Percentiles rank a stretch among this genome's conserved stretches.
Conservation (phyloP, 2,888 invertebrate genomes). For the Eumacrocentrus americanus region DNA sequence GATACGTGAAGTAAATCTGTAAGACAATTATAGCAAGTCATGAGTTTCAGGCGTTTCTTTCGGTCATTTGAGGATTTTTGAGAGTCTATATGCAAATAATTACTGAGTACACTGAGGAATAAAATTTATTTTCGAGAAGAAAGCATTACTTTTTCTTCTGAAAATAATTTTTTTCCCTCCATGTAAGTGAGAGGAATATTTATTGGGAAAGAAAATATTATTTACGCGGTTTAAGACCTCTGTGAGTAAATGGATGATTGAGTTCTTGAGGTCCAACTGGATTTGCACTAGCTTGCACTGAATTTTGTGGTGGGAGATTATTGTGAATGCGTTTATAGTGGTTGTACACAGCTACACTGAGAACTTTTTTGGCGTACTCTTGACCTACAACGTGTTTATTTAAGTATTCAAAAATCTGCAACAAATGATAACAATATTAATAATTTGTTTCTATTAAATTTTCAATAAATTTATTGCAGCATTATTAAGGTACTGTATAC, state of each 20-base stretch:
- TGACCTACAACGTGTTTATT: constrained; percentile 98
- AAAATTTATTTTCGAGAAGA: not conserved
- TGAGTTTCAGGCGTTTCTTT: not conserved
- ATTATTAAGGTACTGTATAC: constrained; percentile 49
- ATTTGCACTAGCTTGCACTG: constrained; percentile 46
- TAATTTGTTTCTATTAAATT: not conserved
- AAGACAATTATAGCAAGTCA: constrained; percentile 32
- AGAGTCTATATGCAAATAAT: no score
- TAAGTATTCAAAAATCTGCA: constrained; percentile 89
- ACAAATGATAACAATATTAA: constrained; percentile 7
- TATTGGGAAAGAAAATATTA: constrained; percentile 39
- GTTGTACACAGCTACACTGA: constrained; percentile 98
- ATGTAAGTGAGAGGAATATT: no score
- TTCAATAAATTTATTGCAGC: constrained; percentile 5
- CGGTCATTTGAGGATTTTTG: no score
- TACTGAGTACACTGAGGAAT: not conserved
- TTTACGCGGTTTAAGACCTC: constrained; percentile 68
- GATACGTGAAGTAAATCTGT: constrained; percentile 87
- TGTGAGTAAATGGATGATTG: constrained; percentile 73
- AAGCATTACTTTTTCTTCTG: no score
- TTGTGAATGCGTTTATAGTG: constrained; percentile 98
- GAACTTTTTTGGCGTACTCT: constrained; percentile 95
- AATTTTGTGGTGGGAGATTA: constrained; percentile 71
- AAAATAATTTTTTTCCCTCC: no score
- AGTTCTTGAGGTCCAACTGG: constrained; percentile 67